These are phyloP conservation scores for Teinopalpus imperialis DNA, from an alignment of 2,888 invertebrate genomes.

Conservation along the genomic window DNA sequence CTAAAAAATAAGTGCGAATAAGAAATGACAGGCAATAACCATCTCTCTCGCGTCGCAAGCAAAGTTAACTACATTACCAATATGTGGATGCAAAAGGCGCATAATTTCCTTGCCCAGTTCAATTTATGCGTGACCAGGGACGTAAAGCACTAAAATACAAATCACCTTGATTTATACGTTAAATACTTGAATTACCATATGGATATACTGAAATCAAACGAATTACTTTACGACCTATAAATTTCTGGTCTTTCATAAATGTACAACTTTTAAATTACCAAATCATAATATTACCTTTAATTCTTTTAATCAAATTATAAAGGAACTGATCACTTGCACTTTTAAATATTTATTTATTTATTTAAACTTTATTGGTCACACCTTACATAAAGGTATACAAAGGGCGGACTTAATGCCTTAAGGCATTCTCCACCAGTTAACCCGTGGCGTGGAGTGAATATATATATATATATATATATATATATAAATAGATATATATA, in stretches of 20 bases:
- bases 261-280: too few relatives aligned
- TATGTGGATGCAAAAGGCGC: conserved; percentile 38
- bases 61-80: conserved; percentile 26
- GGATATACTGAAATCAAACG: conserved; percentile 30
- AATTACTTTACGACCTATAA: conserved; percentile 25
- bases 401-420: too few relatives aligned
- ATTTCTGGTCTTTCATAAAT: conserved; percentile 14
- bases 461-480: too few relatives aligned
- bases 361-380: too few relatives aligned
- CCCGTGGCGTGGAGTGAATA: too few relatives aligned
- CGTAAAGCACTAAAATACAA: conserved; percentile 55
- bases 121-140: conserved; percentile 54
- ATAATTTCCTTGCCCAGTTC: conserved; percentile 53
- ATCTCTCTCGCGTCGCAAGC: conserved; percentile 20
- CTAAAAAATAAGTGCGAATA: conserved; percentile 12
- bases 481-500: too few relatives aligned
- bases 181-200: conserved; percentile 30
- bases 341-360: too few relatives aligned
- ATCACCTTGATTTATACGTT: conserved; percentile 55
- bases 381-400: too few relatives aligned
- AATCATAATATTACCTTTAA: too few relatives aligned
- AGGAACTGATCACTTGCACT: too few relatives aligned
- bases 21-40: conserved; percentile 19
- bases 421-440: too few relatives aligned
- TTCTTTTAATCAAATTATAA: too few relatives aligned